Base-by-base conservation (phyloP, 2,888 invertebrate species). In the Phaedon cochleariae region DNA sequence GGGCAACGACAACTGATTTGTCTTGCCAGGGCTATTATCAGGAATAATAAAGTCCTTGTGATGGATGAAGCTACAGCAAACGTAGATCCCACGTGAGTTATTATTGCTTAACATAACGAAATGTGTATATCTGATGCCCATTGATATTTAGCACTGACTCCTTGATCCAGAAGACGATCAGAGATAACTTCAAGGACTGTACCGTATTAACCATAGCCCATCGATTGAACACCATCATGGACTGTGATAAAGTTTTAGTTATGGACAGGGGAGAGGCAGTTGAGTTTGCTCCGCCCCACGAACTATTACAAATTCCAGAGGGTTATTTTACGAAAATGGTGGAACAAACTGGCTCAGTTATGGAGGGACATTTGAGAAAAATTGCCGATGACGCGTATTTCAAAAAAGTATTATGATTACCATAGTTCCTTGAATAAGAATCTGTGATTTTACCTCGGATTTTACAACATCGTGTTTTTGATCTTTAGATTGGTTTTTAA, bases 51-150 rank as follows among this genome's bases (percentile, higher is more conserved):
- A 75, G 88, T 97, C 71, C 86, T 97, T 1, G 90, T 97, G 21
- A 85, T 97, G 68, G 96, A 97, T 77, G 96, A 96, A 85, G 96
- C 96, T 26, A 96, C 96, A 0, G 95, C 96, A 1, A 96, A 95
- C 81, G 94, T 96, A 1, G 96, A 96, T 83, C 92, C 90, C 64
- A 89, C 90, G 92, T 92, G 84, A 87, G 87, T 83, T 49, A 15
- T 45, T 53, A 6, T 17, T 26, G 1, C 9, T 52, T 1, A 52
- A 29, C 9, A 18, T n/a, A n/a, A n/a, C n/a, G n/a, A n/a, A n/a
- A n/a, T n/a, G n/a, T n/a, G n/a, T n/a, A n/a, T n/a, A n/a, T n/a
- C n/a, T n/a, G n/a, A 2, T 34, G 34, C 12, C 34, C 10, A 6
- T 34, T 41, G 26, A 26, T 26, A 5, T 41, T 41, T 79, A 91